A percentile compares a stretch with the other conserved stretches of the same genome.
These are phyloP conservation scores for Temnothorax unifasciatus DNA, from an alignment of 2,888 invertebrate species.

Conservation along the genomic window DNA sequence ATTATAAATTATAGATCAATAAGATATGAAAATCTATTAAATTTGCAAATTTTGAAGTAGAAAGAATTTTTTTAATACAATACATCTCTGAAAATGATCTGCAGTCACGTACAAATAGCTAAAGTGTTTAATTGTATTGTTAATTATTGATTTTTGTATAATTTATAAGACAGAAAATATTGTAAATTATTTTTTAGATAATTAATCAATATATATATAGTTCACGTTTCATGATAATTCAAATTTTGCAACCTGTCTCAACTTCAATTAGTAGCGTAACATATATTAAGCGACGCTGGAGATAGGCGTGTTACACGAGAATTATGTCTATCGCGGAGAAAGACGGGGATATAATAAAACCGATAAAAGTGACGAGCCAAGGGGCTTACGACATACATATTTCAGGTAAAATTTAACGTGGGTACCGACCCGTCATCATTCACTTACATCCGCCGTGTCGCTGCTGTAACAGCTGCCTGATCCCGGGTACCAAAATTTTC, in stretches of 20 bases:
- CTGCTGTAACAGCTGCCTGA: conserved; percentile 46
- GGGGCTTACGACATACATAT: conserved; percentile 32
- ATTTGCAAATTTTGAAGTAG: not conserved
- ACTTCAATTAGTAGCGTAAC: conserved; percentile 23
- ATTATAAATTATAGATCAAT: not conserved
- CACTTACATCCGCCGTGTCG: conserved; percentile 39
- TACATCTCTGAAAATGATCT: not conserved
- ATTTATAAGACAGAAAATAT: not conserved
- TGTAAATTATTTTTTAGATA: not conserved
- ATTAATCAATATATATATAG: not conserved
- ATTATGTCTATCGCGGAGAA: conserved; percentile 16
- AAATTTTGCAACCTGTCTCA: not conserved
- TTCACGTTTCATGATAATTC: not conserved
- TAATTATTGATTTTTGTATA: not conserved
- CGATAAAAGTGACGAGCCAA: conserved; percentile 24
- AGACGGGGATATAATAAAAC: conserved; percentile 25
- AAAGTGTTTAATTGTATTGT: not conserved
- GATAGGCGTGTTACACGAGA: not conserved
- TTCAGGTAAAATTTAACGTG: conserved; percentile 45
- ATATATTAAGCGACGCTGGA: conserved; percentile 12
- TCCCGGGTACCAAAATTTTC: conserved; percentile 40
- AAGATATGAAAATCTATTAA: not conserved
- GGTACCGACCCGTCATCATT: conserved; percentile 44
- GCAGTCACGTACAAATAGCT: not conserved
- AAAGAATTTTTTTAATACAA: not conserved